Percentiles rank a stretch among this genome's conserved stretches.
Evolutionary conservation across 1,140 invertebrate genomes (phyloP).

Genomic region (Thalassaphorura encarpata): DNA sequence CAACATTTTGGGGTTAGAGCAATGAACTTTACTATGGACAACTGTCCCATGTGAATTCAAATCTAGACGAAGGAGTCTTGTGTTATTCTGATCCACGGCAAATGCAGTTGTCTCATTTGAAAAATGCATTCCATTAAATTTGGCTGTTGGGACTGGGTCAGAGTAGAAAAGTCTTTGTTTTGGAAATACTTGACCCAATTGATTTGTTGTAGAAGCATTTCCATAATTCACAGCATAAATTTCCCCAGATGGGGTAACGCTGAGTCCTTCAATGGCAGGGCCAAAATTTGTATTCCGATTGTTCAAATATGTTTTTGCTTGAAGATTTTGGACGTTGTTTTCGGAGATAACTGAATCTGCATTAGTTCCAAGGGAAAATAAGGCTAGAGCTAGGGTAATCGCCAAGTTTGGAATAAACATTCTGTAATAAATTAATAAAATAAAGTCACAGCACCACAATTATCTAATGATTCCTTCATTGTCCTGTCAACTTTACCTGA

Average conservation of each 20-base stretch:
- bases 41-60: constrained; percentile 3
- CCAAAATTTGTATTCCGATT: constrained; percentile 12
- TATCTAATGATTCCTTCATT: too few relatives aligned
- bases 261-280: constrained; percentile 15
- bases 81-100: constrained; percentile 13
- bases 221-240: constrained; percentile 25
- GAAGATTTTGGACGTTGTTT: neutral
- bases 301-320: neutral
- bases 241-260: constrained; percentile 12
- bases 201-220: neutral
- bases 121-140: constrained; percentile 18
- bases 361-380: too few relatives aligned
- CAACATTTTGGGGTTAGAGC: constrained; percentile 10
- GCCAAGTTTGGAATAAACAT: too few relatives aligned
- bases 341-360: too few relatives aligned
- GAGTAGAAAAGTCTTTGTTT: constrained; percentile 15
- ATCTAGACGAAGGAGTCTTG: constrained; percentile 9
- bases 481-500: too few relatives aligned
- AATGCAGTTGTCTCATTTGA: constrained; percentile 6
- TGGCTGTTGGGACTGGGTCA: neutral
- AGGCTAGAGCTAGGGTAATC: too few relatives aligned
- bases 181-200: constrained; percentile 20
- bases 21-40: constrained; percentile 4
- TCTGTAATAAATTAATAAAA: too few relatives aligned
- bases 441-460: too few relatives aligned